Evolutionary conservation across 2,797 vertebrate species (phyloP), one percentile per base, ranked within the genome.

Genomic region (Hyperoplus immaculatus): DNA sequence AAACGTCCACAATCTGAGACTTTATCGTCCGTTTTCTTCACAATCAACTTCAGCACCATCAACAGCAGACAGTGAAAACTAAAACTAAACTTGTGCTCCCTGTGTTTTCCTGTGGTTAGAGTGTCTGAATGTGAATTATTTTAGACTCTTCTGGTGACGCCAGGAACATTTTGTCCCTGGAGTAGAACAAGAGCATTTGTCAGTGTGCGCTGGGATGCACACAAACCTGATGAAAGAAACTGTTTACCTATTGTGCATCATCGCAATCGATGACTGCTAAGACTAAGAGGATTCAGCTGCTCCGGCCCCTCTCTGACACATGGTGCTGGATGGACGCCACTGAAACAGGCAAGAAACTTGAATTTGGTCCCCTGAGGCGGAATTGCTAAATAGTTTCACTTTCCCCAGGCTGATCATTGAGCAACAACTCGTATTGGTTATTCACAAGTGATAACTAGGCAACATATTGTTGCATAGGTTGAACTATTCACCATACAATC

Each of bases 131-230:
- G 77, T 67, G 64, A 88, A 79, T 83, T 69, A 41, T 75, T 84
- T 85, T 71, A 85, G 69, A 68, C 57, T 62, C 57, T 49, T 62
- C 57, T 69, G 55, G 56, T 57, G 69, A 89, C 6, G 85, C 89
- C 85, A 92, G 80, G 86, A 93, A 94, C 92, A 94, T 92, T 82
- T 89, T 86, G 83, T 93, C 83, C 78, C 75, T 50, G 39, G 42
- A 61, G 75, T 53, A 91, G 80, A 84, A 84, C 85, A 87, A 84
- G 86, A 69, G 55, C 8, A 75, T 90, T 89, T 87, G 79, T 88
- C 76, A 85, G 67, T 78, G 84, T 67, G 81, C 36, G 53, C 64
- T 61, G 45, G 51, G 74, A 79, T 77, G 77, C 57, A 65, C 50
- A 65, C 50, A 83, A 42, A 78, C 65, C 62, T 75, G 81, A 90